These are phyloP conservation scores for Falco concolor DNA, from an alignment of 2,797 vertebrate species.

Conservation along the genomic window DNA sequence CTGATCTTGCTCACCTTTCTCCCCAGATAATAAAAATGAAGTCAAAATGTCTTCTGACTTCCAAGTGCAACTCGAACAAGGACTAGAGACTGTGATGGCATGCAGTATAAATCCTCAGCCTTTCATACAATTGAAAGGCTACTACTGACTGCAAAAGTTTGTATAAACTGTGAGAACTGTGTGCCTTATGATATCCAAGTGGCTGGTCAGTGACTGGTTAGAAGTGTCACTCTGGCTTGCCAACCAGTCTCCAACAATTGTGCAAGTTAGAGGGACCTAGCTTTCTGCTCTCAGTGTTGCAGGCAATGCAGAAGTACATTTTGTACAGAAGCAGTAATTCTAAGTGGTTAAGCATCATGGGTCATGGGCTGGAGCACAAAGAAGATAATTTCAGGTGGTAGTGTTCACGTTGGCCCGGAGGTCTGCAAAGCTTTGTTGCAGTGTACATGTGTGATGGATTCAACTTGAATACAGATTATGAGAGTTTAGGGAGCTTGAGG, in stretches of 20 bases:
- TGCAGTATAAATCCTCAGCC: not conserved
- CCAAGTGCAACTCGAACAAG: not conserved
- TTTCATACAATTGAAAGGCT: not conserved
- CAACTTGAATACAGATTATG: not conserved
- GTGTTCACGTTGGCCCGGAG: not conserved
- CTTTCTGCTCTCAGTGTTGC: not conserved
- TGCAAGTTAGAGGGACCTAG: not conserved
- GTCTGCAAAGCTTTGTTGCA: not conserved
- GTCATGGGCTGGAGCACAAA: not conserved
- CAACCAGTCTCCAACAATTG: fast-evolving
- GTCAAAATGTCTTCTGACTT: not conserved
- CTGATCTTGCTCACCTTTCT: not conserved
- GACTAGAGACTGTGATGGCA: not conserved
- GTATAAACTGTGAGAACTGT: not conserved
- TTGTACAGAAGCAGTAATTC: not conserved
- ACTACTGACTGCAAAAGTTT: not conserved
- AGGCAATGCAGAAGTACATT: not conserved
- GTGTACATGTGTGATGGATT: fast-evolving
- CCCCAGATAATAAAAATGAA: not conserved
- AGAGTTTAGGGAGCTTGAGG: not conserved
- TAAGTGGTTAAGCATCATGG: not conserved
- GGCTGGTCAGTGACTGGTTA: not conserved
- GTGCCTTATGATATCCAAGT: not conserved
- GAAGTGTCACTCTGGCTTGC: not conserved
- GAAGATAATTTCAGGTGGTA: not conserved